These are phyloP conservation scores for Fregata magnificens DNA, from an alignment of 2,113 vertebrate species.

Conservation along the genomic window DNA sequence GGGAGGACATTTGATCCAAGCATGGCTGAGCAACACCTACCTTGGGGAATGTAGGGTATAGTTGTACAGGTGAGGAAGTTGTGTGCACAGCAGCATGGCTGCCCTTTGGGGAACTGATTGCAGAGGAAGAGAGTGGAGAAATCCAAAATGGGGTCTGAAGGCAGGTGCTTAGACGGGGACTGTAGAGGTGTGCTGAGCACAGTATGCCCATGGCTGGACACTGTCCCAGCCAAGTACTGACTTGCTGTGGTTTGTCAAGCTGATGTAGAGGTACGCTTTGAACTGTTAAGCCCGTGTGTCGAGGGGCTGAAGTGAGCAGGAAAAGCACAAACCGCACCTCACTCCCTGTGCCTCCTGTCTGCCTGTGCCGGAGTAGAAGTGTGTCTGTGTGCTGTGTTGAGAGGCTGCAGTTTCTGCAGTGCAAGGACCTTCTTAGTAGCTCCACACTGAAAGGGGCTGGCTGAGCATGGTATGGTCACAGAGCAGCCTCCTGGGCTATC, in stretches of 20 bases:
- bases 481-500: neutral
- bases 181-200: neutral
- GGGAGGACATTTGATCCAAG: accelerated
- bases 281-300: neutral
- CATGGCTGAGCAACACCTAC: accelerated
- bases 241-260: neutral
- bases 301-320: neutral
- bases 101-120: neutral
- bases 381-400: neutral
- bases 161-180: too few relatives aligned
- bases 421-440: neutral
- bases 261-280: accelerated
- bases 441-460: neutral
- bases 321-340: neutral
- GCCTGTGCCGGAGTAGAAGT: neutral
- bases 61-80: neutral
- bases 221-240: neutral
- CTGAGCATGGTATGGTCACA: neutral
- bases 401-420: neutral
- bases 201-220: neutral
- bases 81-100: neutral
- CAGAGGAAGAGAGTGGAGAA: neutral
- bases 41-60: accelerated
- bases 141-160: neutral
- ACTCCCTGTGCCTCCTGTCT: neutral